These are phyloP conservation scores for Drosophila robusta DNA, from an alignment of 2,888 invertebrate species.

Conservation along the genomic window DNA sequence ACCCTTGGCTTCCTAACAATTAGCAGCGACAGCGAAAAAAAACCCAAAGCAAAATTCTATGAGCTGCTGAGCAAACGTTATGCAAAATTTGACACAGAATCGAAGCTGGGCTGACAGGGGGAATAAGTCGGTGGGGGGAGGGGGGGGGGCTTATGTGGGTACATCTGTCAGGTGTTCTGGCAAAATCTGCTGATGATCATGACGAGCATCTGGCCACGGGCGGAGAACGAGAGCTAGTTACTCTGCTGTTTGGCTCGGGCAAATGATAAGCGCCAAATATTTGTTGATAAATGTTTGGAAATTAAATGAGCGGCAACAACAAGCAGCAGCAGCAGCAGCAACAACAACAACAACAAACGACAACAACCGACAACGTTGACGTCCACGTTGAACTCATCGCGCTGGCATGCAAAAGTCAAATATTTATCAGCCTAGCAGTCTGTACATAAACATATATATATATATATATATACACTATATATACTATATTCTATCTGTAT, in stretches of 20 bases:
- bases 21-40: conserved; percentile 36
- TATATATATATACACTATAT: background rate
- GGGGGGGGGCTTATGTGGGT: no score
- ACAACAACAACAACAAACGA: conserved; percentile 8
- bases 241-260: conserved; percentile 60
- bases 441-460: conserved; percentile 1
- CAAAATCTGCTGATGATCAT: conserved; percentile 35
- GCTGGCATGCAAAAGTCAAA: conserved; percentile 76
- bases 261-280: conserved; percentile 79
- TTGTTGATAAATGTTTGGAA: conserved; percentile 80
- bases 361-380: conserved; percentile 34
- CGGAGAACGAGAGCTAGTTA: conserved; percentile 11
- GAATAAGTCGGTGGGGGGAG: background rate
- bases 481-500: conserved; percentile 7
- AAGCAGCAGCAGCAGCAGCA: conserved; percentile 27
- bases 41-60: background rate
- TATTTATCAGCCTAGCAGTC: conserved; percentile 65
- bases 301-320: conserved; percentile 75
- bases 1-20: background rate
- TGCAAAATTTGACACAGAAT: conserved; percentile 59
- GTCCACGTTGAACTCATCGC: conserved; percentile 73
- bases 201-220: conserved; percentile 3
- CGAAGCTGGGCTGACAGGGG: no score
- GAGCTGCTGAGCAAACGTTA: conserved; percentile 37
- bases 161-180: conserved; percentile 34